Conservation (phyloP, 2,113 vertebrate genomes). For the Silurus meridionalis region DNA sequence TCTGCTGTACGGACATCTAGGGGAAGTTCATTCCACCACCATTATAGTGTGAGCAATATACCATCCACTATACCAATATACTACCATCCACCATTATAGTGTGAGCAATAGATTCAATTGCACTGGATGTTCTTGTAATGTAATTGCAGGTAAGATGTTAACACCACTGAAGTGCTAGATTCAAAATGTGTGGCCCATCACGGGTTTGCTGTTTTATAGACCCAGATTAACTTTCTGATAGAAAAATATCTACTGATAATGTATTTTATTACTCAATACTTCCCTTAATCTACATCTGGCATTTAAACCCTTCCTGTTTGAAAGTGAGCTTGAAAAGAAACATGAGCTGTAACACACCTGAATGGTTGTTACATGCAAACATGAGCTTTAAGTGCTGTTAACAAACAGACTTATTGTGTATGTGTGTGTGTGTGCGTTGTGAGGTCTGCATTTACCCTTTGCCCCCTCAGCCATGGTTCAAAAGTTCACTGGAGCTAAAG, state of each 20-base stretch:
- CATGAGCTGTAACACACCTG: neutral
- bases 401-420: slow-evolving; percentile 19
- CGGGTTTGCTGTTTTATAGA: neutral
- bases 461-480: slow-evolving; percentile 26
- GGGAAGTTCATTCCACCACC: too few species aligned
- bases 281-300: neutral
- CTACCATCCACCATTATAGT: too few species aligned
- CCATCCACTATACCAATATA: too few species aligned
- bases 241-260: neutral
- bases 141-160: neutral
- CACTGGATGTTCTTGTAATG: neutral
- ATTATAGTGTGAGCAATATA: too few species aligned
- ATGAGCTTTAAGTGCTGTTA: slow-evolving; percentile 22
- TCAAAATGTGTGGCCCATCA: neutral
- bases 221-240: neutral
- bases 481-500: slow-evolving; percentile 35
- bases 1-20: too few species aligned
- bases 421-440: slow-evolving; percentile 4
- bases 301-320: neutral
- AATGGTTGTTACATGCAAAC: slow-evolving; percentile 29
- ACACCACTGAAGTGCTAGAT: neutral
- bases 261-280: neutral
- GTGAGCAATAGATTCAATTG: neutral
- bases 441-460: slow-evolving; percentile 27
- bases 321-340: neutral